These are phyloP conservation scores for Chaetoderma sp. DNA, from an alignment of 2,888 invertebrate species.

Conservation along the genomic window DNA sequence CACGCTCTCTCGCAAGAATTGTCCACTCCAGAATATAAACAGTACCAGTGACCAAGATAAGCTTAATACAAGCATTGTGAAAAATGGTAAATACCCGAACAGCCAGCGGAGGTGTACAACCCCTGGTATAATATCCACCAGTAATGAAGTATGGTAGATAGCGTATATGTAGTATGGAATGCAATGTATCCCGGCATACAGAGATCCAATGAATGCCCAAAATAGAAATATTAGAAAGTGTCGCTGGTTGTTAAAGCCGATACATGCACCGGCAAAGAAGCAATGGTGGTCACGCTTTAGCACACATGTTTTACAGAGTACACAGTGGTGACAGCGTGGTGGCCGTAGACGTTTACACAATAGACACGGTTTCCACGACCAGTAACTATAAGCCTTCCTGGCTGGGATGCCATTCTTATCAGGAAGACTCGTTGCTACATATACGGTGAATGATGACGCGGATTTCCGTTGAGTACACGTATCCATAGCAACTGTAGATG, in stretches of 20 bases:
- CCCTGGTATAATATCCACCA: conserved; percentile 50
- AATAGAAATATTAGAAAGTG: conserved; percentile 59
- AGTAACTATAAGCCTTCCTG: conserved; percentile 56
- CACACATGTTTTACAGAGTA: conserved; percentile 58
- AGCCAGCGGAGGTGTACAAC: conserved; percentile 43
- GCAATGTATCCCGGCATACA: conserved; percentile 44
- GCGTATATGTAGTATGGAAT: conserved; percentile 28
- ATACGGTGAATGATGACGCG: background rate
- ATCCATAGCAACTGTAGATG: too few species aligned
- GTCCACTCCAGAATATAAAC: conserved; percentile 43
- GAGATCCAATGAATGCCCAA: conserved; percentile 47
- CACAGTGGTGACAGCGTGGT: conserved; percentile 64
- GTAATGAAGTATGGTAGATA: conserved; percentile 34
- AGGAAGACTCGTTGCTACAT: background rate
- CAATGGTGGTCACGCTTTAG: conserved; percentile 67
- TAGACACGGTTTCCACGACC: conserved; percentile 63
- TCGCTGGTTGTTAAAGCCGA: conserved; percentile 62
- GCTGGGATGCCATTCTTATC: background rate
- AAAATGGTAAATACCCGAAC: conserved; percentile 39
- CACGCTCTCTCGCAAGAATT: conserved; percentile 45
- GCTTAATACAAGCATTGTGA: conserved; percentile 37
- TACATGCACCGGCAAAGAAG: conserved; percentile 60
- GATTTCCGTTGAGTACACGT: background rate
- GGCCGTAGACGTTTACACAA: conserved; percentile 55
- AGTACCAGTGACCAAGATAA: conserved; percentile 47